Conservation (phyloP, 1,140 invertebrate species). For the Agrilus planipennis region DNA sequence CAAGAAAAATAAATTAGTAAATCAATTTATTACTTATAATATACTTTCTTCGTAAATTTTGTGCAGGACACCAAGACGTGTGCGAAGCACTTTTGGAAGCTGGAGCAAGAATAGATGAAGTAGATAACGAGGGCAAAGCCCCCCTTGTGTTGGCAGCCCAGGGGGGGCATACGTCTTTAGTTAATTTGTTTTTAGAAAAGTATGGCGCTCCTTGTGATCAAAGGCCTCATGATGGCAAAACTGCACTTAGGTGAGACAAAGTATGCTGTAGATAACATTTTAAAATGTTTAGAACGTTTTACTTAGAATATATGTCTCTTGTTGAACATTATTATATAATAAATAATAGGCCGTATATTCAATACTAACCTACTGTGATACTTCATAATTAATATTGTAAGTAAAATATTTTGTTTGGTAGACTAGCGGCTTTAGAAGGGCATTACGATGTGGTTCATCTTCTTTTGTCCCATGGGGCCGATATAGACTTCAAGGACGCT, state of each 20-base stretch:
- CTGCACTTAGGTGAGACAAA: conserved; percentile 69
- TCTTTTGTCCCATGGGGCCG: conserved; percentile 63
- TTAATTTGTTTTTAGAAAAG: conserved; percentile 57
- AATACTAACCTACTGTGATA: too few species aligned
- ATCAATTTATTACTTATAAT: not conserved
- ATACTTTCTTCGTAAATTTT: conserved; percentile 1
- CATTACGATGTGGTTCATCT: conserved; percentile 73
- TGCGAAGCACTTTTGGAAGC: conserved; percentile 77
- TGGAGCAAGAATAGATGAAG: conserved; percentile 82
- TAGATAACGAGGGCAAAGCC: conserved; percentile 90
- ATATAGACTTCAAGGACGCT: conserved; percentile 81
- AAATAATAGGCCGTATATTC: conserved; percentile 12
- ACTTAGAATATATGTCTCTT: conserved; percentile 10
- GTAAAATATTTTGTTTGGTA: conserved; percentile 33
- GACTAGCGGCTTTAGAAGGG: conserved; percentile 72
- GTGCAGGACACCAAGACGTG: conserved; percentile 64
- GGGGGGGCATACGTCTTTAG: conserved; percentile 68
- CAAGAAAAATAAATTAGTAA: too few species aligned
- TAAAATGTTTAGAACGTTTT: conserved; percentile 4
- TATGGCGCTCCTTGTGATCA: conserved; percentile 75
- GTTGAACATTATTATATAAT: conserved; percentile 4
- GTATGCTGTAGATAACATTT: not conserved
- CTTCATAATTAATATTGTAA: too few species aligned
- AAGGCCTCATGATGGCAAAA: conserved; percentile 86
- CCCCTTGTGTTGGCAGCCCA: conserved; percentile 80